Evolutionary conservation across 1,140 invertebrate species (phyloP).

Genomic region (Ruditapes philippinarum): DNA sequence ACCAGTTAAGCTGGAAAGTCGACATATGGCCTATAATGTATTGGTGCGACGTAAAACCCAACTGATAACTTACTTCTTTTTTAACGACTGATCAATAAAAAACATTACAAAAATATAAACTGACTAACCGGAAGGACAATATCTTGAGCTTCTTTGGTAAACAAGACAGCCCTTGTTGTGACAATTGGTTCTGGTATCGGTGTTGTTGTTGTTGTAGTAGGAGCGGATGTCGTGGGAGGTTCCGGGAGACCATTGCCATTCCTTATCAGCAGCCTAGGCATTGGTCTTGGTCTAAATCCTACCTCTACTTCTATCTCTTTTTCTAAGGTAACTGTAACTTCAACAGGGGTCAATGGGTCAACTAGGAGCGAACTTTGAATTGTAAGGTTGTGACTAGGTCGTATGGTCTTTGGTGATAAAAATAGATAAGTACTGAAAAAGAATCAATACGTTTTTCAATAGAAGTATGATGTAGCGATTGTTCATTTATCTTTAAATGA

Average conservation of each 20-base stretch:
- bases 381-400: constrained; percentile 32
- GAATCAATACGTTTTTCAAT: neutral
- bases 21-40: no score
- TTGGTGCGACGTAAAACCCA: no score
- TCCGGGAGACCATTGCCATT: neutral
- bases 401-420: constrained; percentile 41
- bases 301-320: neutral
- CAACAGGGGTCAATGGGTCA: constrained; percentile 10
- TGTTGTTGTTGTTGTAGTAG: neutral
- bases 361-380: constrained; percentile 46
- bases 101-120: no score
- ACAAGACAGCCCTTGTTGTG: neutral
- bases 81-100: no score
- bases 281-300: neutral
- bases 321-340: constrained; percentile 10
- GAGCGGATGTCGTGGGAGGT: neutral
- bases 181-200: constrained; percentile 10
- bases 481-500: neutral
- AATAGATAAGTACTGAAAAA: constrained; percentile 57
- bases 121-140: constrained; percentile 22
- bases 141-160: neutral
- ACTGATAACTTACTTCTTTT: neutral
- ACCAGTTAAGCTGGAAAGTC: no score
- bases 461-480: neutral
- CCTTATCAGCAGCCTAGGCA: neutral